Percentiles rank a stretch among this genome's conserved stretches.
Evolutionary conservation across 2,888 invertebrate species (phyloP).

Genomic region (Folsomia manolachei): DNA sequence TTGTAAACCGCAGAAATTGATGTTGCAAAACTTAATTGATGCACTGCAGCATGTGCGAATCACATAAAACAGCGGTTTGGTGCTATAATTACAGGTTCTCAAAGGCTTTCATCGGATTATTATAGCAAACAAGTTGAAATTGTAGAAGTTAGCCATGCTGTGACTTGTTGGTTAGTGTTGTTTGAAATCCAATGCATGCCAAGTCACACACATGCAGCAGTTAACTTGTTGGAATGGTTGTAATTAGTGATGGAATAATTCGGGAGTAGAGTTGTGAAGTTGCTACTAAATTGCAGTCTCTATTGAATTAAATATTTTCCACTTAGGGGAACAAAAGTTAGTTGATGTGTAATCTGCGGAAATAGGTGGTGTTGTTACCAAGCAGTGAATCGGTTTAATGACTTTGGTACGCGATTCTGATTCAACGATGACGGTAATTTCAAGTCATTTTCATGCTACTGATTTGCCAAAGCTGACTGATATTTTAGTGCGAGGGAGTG

Average conservation of each 20-base stretch:
- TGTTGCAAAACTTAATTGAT: slow-evolving; percentile 5
- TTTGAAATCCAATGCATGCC: not conserved
- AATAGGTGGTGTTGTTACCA: not conserved
- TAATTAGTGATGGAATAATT: not conserved
- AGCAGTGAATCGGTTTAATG: not conserved
- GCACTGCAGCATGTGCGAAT: not conserved
- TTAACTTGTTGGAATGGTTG: no score
- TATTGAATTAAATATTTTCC: slow-evolving; percentile 8
- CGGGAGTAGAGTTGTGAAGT: not conserved
- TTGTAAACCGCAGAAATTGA: not conserved
- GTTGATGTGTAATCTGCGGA: not conserved
- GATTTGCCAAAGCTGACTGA: no score
- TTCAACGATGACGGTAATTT: no score
- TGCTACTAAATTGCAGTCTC: not conserved
- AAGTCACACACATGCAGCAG: not conserved
- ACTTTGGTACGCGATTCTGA: not conserved
- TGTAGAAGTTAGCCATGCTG: not conserved
- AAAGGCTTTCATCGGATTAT: not conserved
- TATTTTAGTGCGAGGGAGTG: not conserved
- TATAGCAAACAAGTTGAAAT: slow-evolving; percentile 1
- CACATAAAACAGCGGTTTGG: not conserved
- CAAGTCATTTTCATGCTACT: not conserved
- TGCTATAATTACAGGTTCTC: slow-evolving; percentile 4
- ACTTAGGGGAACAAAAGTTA: not conserved
- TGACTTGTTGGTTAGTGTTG: no score